These are phyloP conservation scores for Caenorhabditis brenneri DNA, from an alignment of 1,140 invertebrate species.

Conservation along the genomic window DNA sequence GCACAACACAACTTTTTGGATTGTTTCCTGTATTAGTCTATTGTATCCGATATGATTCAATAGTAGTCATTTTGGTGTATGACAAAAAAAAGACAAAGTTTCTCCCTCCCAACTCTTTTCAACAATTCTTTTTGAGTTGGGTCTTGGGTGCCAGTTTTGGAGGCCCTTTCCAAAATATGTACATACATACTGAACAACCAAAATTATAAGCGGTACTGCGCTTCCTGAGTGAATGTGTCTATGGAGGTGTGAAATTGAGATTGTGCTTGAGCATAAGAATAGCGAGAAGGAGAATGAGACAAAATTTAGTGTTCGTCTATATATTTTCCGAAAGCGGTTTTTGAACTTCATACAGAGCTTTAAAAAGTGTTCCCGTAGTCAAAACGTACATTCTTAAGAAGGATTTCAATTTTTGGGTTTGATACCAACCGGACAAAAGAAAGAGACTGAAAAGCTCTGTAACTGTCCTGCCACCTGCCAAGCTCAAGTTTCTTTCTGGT, in stretches of 20 bases:
- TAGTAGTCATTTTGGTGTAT: too few species aligned
- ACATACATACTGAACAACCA: constrained; percentile 23
- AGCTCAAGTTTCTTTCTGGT: too few species aligned
- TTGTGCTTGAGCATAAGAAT: neutral
- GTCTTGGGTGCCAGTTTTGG: neutral
- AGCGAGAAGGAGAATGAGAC: neutral
- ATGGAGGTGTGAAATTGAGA: constrained; percentile 37
- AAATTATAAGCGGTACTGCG: constrained; percentile 27
- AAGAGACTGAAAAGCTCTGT: too few species aligned
- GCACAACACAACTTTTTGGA: constrained; percentile 25
- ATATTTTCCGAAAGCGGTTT: too few species aligned
- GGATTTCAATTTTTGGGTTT: too few species aligned
- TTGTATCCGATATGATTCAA: too few species aligned
- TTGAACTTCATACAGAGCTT: too few species aligned
- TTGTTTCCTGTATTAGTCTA: neutral
- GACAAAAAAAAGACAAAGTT: neutral
- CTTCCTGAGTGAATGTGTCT: constrained; percentile 32
- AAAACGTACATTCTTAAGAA: too few species aligned
- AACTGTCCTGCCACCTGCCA: too few species aligned
- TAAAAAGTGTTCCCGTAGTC: too few species aligned
- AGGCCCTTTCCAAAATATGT: neutral
- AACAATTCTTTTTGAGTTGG: constrained; percentile 21
- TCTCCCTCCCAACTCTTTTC: neutral
- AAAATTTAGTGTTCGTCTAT: neutral
- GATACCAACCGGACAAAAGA: too few species aligned